Evolutionary conservation across 64 coral and sea anemone species (phyloP).

Genomic region (Anthopleura sola): DNA sequence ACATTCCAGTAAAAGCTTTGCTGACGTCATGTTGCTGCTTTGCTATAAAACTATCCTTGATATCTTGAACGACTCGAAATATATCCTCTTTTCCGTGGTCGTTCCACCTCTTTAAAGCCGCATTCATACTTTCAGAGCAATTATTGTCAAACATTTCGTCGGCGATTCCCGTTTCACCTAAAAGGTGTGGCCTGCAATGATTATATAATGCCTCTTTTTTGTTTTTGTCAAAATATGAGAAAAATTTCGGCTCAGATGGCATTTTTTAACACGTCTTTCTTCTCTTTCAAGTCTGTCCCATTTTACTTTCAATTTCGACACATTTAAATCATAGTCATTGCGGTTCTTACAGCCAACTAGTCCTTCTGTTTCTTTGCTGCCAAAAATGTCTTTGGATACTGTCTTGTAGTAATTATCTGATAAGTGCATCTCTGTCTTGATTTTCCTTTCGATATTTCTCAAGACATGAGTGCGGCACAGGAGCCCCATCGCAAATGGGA

Average conservation of each 20-base stretch:
- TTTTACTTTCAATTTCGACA: background rate
- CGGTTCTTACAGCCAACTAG: background rate
- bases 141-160: constrained; percentile 60
- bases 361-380: background rate
- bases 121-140: constrained; percentile 61
- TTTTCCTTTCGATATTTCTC: background rate
- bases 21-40: background rate
- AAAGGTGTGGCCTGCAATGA: constrained; percentile 1
- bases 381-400: background rate
- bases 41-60: background rate
- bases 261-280: constrained; percentile 1
- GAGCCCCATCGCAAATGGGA: constrained; percentile 33
- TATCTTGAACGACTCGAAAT: background rate
- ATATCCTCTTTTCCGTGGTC: constrained; percentile 19
- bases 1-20: constrained; percentile 6
- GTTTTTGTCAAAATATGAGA: background rate
- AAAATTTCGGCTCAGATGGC: constrained; percentile 1
- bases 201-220: background rate
- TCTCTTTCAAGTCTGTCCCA: background rate
- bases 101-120: constrained; percentile 49
- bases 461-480: constrained; percentile 13
- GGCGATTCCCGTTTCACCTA: constrained; percentile 34
- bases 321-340: background rate
- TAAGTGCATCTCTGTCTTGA: background rate
- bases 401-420: background rate